Conservation (phyloP, 2,888 invertebrate genomes). For the Quadroppia sp. region DNA sequence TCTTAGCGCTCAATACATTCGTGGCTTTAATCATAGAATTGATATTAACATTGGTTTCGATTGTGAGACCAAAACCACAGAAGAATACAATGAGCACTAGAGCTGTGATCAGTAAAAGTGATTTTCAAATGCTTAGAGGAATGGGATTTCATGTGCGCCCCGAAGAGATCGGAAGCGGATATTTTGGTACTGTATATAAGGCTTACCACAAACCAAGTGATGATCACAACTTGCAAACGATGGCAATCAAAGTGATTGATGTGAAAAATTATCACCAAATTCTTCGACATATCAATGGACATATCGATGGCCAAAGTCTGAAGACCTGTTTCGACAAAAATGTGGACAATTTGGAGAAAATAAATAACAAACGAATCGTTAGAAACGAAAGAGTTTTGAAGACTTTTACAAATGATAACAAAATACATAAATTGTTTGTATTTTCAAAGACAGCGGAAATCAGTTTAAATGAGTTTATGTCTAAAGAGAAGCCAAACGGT, state of each 20-base stretch:
- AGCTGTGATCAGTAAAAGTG: neutral
- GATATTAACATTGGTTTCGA: neutral
- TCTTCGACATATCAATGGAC: neutral
- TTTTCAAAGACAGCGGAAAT: neutral
- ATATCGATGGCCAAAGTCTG: neutral
- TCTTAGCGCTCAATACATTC: too few species aligned
- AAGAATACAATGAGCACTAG: neutral
- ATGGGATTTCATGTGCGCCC: neutral
- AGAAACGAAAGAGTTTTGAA: neutral
- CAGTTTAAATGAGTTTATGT: neutral
- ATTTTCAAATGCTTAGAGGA: neutral
- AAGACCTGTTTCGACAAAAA: neutral
- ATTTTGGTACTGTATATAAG: constrained; percentile 5
- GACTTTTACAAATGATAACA: neutral
- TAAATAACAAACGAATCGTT: neutral
- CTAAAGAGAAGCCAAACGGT: neutral
- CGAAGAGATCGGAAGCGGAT: neutral
- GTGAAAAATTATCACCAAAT: neutral
- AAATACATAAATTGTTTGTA: neutral
- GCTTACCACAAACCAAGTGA: neutral
- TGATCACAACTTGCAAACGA: neutral
- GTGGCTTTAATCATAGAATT: too few species aligned
- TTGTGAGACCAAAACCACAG: neutral
- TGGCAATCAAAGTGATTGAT: constrained; percentile 17
- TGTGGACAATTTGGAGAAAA: neutral